A percentile compares a stretch with the other conserved stretches of the same genome.
Evolutionary conservation across 2,113 vertebrate species (phyloP).

Genomic region (Myiozetetes cayanensis): DNA sequence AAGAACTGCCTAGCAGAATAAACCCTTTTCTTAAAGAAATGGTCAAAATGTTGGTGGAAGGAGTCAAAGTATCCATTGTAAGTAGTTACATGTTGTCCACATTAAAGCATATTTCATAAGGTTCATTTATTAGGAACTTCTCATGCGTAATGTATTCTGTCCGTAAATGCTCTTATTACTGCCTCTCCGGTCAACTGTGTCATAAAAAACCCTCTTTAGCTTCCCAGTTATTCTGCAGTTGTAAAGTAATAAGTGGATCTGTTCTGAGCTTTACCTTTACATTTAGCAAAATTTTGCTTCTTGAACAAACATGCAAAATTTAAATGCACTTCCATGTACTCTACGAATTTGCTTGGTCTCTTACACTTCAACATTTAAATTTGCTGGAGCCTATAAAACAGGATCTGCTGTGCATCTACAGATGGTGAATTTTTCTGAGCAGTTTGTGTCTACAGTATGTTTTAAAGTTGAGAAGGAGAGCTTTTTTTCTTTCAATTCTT

Average conservation of each 20-base stretch:
- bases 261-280: neutral
- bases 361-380: neutral
- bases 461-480: neutral
- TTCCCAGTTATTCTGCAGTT: neutral
- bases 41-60: conserved; percentile 88
- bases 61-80: conserved; percentile 86
- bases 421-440: neutral
- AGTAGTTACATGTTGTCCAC: conserved; percentile 48
- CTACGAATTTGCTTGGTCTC: neutral
- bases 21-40: conserved; percentile 91
- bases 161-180: neutral
- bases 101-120: neutral
- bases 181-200: neutral
- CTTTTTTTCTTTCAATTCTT: neutral
- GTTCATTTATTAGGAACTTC: neutral
- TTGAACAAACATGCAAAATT: neutral
- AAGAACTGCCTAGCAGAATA: conserved; percentile 72
- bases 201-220: neutral
- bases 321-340: neutral
- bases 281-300: neutral
- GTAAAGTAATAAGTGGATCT: neutral
- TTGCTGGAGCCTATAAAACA: neutral
- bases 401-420: neutral
- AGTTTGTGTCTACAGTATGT: neutral
- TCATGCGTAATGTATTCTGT: neutral